Evolutionary conservation across 2,888 invertebrate genomes (phyloP), one percentile per base, ranked within the genome.

Genomic region (Merodon equestris): DNA sequence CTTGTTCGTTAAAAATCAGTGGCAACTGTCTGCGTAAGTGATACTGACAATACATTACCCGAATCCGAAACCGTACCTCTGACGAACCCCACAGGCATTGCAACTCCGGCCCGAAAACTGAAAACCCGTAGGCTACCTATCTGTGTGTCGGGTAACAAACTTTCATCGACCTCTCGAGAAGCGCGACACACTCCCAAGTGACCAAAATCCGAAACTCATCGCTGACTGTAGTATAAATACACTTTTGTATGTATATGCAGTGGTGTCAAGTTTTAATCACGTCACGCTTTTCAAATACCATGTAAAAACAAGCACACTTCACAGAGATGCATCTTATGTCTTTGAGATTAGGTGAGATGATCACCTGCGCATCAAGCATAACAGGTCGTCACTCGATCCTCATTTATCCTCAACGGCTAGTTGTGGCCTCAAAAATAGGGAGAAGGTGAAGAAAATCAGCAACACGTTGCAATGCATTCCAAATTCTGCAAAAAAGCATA

Each of bases 241-340:
- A 36, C 13, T 2, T 18, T 27, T 7, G 27, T 27, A 7, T 7
- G 27, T 27, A 7, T 27, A 27, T 27, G 2, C 27, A 57, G 50
- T 47, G 67, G 66, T 72, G 77, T 77, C 71, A 58, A 63, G 47
- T 72, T 77, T 67, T 67, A 73, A 73, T 79, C 77, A 79, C 73
- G 77, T 79, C 77, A 79, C 73, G 77, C 77, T 79, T 79, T 79
- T 79, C 63, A 79, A 79, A 79, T 68, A 73, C 68, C 77, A 79
- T 63, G 77, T 63, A 42, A 73, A 79, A 79, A 60, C 40, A 53
- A 14, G n/a, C 38, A 4, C 18, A 56, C 68, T 44, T 40, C 40
- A 57, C 44, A 19, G 57, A 47, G 57, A 68, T 68, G 57, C 61
- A 42, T 67, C 47, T 53, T 50, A 19, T 19, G 7, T 27, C 61